Conservation (phyloP, 1,140 invertebrate species). For the Pygmarrhopalites habei region DNA sequence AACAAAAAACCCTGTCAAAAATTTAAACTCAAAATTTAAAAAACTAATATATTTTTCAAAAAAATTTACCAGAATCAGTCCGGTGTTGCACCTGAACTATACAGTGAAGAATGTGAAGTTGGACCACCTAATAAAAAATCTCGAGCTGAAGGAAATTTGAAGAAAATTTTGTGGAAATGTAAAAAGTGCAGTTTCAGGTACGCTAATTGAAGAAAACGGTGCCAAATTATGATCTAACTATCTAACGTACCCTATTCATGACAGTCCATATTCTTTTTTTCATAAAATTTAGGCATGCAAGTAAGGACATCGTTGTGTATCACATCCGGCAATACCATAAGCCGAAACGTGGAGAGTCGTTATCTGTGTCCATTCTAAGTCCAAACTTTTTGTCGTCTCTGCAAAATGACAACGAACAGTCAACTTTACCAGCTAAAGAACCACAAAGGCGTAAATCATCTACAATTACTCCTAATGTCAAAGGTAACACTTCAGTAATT, state of each 20-base stretch:
- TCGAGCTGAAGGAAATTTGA: conserved; percentile 41
- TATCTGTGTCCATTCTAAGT: conserved; percentile 30
- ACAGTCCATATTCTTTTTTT: too few relatives aligned
- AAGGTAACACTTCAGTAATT: conserved; percentile 12
- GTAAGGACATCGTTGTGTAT: conserved; percentile 55
- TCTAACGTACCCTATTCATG: too few relatives aligned
- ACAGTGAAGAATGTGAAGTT: neutral
- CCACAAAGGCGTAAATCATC: too few relatives aligned
- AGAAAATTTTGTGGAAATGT: conserved; percentile 66
- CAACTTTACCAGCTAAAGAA: neutral
- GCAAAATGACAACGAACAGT: conserved; percentile 11
- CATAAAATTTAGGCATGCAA: conserved; percentile 50
- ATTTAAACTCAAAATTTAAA: too few relatives aligned
- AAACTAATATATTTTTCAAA: neutral
- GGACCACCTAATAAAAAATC: conserved; percentile 15
- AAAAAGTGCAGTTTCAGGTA: conserved; percentile 70
- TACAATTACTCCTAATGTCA: neutral
- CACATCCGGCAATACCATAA: conserved; percentile 58
- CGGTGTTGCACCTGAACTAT: neutral
- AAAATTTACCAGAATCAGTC: neutral
- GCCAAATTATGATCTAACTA: too few relatives aligned
- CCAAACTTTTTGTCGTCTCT: conserved; percentile 23
- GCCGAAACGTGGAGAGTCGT: conserved; percentile 30
- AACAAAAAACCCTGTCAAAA: too few relatives aligned
- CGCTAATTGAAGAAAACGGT: conserved; percentile 46